Conservation (phyloP, 1,140 invertebrate species). For the Neotoxoptera formosana region DNA sequence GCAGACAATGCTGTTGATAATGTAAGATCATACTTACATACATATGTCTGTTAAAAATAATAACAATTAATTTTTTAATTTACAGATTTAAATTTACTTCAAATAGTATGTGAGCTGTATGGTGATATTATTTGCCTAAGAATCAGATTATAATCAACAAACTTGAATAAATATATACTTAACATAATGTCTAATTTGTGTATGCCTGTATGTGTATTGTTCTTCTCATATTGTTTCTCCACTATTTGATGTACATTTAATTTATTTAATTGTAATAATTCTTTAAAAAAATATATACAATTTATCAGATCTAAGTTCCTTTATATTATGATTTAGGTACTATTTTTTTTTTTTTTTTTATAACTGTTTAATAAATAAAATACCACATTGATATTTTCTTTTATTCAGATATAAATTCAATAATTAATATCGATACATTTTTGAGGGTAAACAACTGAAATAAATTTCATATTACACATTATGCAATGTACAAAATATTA, state of each 20-base stretch:
- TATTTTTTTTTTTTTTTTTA: neutral
- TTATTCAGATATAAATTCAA: neutral
- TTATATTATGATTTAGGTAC: neutral
- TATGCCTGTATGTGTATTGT: neutral
- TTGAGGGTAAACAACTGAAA: neutral
- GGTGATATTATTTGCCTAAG: conserved; percentile 7
- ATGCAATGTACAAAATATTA: no score
- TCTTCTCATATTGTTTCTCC: neutral
- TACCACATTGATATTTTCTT: neutral
- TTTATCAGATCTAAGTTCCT: neutral
- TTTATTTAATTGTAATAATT: conserved; percentile 1
- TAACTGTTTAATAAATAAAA: neutral
- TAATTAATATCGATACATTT: neutral
- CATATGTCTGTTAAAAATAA: neutral
- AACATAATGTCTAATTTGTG: neutral
- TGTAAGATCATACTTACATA: conserved; percentile 2
- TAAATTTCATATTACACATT: neutral
- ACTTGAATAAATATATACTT: conserved; percentile 42
- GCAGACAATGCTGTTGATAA: conserved; percentile 75
- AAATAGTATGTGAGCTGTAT: neutral
- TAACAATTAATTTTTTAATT: conserved; percentile 15
- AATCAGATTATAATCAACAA: conserved; percentile 37
- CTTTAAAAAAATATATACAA: neutral
- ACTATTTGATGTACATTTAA: neutral
- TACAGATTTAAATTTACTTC: conserved; percentile 51